Base-by-base conservation (phyloP, 2,888 invertebrate genomes). In the Euspilapteryx auroguttella region DNA sequence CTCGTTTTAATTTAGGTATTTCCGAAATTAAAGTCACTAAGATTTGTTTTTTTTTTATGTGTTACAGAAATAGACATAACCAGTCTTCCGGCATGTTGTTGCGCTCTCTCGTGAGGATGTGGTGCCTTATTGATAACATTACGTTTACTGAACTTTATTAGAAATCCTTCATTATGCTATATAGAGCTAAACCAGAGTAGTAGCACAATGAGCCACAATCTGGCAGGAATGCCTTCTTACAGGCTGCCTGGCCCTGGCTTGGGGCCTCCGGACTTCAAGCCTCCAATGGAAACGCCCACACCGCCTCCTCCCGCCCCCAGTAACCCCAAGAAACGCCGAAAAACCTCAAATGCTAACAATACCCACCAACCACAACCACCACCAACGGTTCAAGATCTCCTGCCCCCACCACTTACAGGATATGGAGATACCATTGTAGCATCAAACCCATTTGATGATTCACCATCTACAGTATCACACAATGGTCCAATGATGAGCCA, bases 381-480 rank as follows among this genome's bases (percentile, higher is more conserved):
- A 39, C 85, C 83, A 32, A 87, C 85, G 33, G 84, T 82, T 48
- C 87, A 85, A 45, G 86, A 90, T 61, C 85, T 91, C 49, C 68
- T 93, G 36, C 80, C 92, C 42, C 93, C 93, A 24, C 93, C 93
- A 14, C 83, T 92, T 47, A 86, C 89, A 25, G 92, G 92, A 40
- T 94, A 90, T 64, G 94, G 94, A 21, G 94, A 94, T 54, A 94
- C 94, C 33, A 92, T 95, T 51, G 87, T 94, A 35, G 94, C 94
- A 32, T 93, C 92, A 36, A 95, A 95, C 68, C 94, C 94, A 21
- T 95, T 95, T 59, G 94, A 95, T 66, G 94, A 95, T 56, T 89
- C 89, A 29, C 90, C 89, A 27, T 81, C 80, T 26, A 82, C 80
- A 27, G 73, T 79, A 27, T 64, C 76, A 38, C 64, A 81, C 54